Evolutionary conservation across 2,888 invertebrate species (phyloP), one percentile per base, ranked within the genome.

Genomic region (Cloeon dipterum): DNA sequence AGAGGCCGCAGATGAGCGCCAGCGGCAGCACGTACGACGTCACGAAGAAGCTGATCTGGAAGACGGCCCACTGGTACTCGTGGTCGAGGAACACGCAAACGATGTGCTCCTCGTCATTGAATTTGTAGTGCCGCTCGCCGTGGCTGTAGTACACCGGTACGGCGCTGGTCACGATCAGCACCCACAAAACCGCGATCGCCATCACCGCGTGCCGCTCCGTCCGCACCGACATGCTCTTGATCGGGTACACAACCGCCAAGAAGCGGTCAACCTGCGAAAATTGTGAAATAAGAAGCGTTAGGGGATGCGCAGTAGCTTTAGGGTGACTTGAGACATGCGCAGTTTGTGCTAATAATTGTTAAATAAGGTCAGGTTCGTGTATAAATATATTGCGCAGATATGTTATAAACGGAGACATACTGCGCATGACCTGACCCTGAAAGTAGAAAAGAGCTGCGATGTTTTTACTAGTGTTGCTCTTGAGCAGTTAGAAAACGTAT

Each of bases 211-310:
- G 83, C 42, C 65, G 65, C 50, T 82, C 79, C 3, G 82, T 86
- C 39, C 88, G 64, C 44, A 82, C 52, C 1, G 78, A 74, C 71
- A 85, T 85, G 35, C 85, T 83, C 1, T 76, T 69, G 45, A 91
- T 79, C 3, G 91, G 89, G 55, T 86, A 85, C 2, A 89, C 89
- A 3, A 93, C 91, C 20, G 91, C 91, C 56, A 93, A 66, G 53
- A 83, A 93, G 44, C 69, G 52, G 46, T 70, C 68, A 16, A 66
- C 47, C n/a, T n/a, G n/a, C n/a, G n/a, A n/a, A n/a, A n/a, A n/a
- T 32, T 16, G 5, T 20, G 19, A 32, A 34, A 34, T 17, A 34
- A 21, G 20, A 25, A 8, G 25, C 25, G 25, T 25, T 8, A 10
- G 25, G 25, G 25, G n/a, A n/a, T n/a, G n/a, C n/a, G n/a, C n/a